Evolutionary conservation across 2,888 invertebrate species (phyloP).

Genomic region (Apamea epomidion): DNA sequence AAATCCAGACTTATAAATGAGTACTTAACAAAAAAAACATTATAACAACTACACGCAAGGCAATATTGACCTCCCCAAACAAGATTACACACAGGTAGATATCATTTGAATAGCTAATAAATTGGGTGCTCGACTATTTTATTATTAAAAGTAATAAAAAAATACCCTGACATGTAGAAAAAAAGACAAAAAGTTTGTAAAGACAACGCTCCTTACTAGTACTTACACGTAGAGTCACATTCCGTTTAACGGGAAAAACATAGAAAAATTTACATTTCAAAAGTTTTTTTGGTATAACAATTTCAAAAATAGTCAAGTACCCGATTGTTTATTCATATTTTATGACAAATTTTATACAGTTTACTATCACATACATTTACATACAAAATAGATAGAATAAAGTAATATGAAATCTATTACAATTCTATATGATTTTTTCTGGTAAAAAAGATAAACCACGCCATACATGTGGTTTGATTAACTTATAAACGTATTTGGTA

Average conservation of each 20-base stretch:
- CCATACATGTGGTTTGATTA: conserved; percentile 77
- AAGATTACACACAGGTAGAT: conserved; percentile 5
- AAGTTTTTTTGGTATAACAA: conserved; percentile 37
- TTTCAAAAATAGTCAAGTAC: conserved; percentile 63
- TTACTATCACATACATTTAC: conserved; percentile 64
- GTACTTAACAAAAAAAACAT: conserved; percentile 16
- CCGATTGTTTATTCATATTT: conserved; percentile 44
- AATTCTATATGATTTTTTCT: conserved; percentile 56
- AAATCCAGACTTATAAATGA: conserved; percentile 14
- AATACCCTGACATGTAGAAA: conserved; percentile 26
- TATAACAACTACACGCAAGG: conserved; percentile 9
- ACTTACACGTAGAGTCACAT: conserved; percentile 24
- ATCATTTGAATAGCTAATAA: conserved; percentile 23
- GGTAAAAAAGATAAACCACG: conserved; percentile 76
- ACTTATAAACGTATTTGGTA: conserved; percentile 61
- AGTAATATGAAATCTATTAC: conserved; percentile 56
- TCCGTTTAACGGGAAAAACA: conserved; percentile 45
- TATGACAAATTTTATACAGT: conserved; percentile 64
- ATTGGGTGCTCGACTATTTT: conserved; percentile 63
- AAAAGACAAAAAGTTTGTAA: conserved; percentile 32
- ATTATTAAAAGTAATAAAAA: conserved; percentile 28
- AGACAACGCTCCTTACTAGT: conserved; percentile 17
- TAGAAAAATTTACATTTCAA: conserved; percentile 30
- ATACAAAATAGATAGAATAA: conserved; percentile 70
- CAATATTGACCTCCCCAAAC: conserved; percentile 4